These are phyloP conservation scores for honey bee (Apis mellifera) DNA, from an alignment of 1,140 invertebrate species.

Conservation along the genomic window DNA sequence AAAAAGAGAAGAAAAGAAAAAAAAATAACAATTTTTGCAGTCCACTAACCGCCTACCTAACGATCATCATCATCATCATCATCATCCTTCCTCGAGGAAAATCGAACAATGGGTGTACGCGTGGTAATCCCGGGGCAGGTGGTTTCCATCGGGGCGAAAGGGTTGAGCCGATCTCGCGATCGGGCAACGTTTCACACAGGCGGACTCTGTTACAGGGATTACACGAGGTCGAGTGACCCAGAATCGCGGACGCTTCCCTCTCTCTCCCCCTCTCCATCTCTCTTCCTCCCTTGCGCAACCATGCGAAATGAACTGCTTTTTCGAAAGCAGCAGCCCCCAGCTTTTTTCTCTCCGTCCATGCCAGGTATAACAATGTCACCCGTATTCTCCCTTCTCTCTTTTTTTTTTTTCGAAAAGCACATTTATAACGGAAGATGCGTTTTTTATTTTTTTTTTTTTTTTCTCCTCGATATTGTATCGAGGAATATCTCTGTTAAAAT, in stretches of 20 bases:
- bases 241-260: slow-evolving; percentile 7
- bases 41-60: background rate
- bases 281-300: background rate
- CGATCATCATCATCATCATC: too few relatives aligned
- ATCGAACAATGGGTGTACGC: slow-evolving; percentile 48
- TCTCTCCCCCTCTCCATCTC: too few relatives aligned
- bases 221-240: slow-evolving; percentile 33
- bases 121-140: slow-evolving; percentile 70
- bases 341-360: background rate
- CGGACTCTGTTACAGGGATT: slow-evolving; percentile 31
- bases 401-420: background rate
- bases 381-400: background rate
- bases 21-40: slow-evolving; percentile 11
- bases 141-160: slow-evolving; percentile 63
- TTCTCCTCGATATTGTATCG: too few relatives aligned
- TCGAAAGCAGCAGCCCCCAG: background rate
- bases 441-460: background rate
- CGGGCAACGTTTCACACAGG: slow-evolving; percentile 62
- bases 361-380: background rate
- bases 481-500: background rate
- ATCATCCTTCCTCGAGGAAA: background rate
- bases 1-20: too few relatives aligned
- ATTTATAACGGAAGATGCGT: background rate
- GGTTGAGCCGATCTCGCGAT: slow-evolving; percentile 69
- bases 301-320: slow-evolving; percentile 32